Conservation (phyloP, 2,888 invertebrate genomes). For the Melanotus villosus region DNA sequence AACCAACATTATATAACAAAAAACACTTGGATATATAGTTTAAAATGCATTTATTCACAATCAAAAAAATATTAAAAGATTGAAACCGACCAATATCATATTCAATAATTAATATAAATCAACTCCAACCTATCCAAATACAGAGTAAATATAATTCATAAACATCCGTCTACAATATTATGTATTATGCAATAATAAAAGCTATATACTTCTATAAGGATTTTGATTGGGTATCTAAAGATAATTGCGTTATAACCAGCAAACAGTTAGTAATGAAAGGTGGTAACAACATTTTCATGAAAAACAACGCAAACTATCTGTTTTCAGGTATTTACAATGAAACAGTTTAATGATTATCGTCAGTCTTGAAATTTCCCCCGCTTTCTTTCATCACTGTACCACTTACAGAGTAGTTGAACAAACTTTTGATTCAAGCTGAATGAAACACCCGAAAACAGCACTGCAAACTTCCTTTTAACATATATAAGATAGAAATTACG, state of each 20-base stretch:
- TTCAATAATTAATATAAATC: constrained; percentile 53
- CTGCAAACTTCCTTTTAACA: constrained; percentile 30
- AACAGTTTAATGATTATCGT: constrained; percentile 16
- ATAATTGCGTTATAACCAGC: constrained; percentile 29
- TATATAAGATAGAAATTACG: constrained; percentile 33
- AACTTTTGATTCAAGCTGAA: not conserved
- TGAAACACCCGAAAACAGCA: constrained; percentile 38
- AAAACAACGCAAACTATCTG: constrained; percentile 33
- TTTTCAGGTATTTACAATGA: constrained; percentile 33
- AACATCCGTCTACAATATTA: constrained; percentile 48
- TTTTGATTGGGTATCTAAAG: constrained; percentile 35
- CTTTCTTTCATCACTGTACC: too few relatives aligned
- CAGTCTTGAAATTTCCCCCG: constrained; percentile 34
- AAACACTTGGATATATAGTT: constrained; percentile 25
- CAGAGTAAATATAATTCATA: constrained; percentile 48
- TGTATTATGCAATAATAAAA: constrained; percentile 49
- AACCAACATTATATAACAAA: too few relatives aligned
- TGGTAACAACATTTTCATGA: constrained; percentile 20
- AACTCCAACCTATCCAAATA: constrained; percentile 52
- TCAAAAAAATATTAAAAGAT: constrained; percentile 51
- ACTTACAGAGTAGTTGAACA: too few relatives aligned
- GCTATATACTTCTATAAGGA: constrained; percentile 44
- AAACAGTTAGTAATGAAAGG: constrained; percentile 32
- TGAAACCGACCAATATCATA: constrained; percentile 49
- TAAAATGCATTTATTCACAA: constrained; percentile 53